Percentiles rank a stretch among this genome's conserved stretches.
Evolutionary conservation across 2,113 vertebrate species (phyloP).

Genomic region (Dasyornis broadbenti): DNA sequence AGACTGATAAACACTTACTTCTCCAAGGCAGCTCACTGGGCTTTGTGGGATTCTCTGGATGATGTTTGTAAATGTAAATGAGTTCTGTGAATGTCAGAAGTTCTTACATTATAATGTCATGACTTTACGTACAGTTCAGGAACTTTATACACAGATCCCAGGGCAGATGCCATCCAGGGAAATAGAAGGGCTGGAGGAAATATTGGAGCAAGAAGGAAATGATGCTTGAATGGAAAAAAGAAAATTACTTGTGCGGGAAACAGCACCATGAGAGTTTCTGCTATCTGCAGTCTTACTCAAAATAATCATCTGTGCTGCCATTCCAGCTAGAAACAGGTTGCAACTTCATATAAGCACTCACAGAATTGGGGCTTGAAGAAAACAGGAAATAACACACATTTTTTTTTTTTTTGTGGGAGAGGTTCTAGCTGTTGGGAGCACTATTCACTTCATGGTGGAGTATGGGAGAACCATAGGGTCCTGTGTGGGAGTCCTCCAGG

Average conservation of each 20-base stretch:
- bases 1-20: not conserved
- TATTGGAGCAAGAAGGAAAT: not conserved
- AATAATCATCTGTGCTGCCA: constrained; percentile 1
- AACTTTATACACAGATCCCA: not conserved
- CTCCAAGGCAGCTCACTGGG: not conserved
- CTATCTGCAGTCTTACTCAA: not conserved
- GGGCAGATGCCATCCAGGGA: not conserved
- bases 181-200: not conserved
- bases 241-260: not conserved
- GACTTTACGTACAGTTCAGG: not conserved
- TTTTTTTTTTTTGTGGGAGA: not conserved
- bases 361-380: not conserved
- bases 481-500: not conserved
- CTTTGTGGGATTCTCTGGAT: not conserved
- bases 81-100: not conserved
- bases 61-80: not conserved
- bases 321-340: not conserved
- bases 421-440: not conserved
- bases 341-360: not conserved
- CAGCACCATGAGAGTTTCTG: not conserved
- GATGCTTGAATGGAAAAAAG: not conserved
- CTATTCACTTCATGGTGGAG: not conserved
- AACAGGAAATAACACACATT: not conserved
- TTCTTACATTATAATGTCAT: not conserved
- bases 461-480: not conserved